phyloP scores from a whole-genome alignment of 2,888 invertebrate species.

The Sminthurinus aureus region DNA sequence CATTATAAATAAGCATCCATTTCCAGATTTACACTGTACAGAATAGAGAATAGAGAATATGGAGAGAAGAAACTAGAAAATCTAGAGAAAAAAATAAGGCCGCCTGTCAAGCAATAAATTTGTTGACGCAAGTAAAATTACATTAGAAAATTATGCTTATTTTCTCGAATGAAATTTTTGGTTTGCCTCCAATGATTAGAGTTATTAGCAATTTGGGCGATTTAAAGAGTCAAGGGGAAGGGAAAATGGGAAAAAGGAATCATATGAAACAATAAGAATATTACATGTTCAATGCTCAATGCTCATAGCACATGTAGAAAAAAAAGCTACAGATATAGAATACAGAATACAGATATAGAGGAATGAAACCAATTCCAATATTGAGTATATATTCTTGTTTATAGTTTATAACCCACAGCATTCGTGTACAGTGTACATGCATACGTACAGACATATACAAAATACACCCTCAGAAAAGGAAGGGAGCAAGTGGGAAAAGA shows the following conservation, averaged over 20 bases:
- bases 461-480: no score
- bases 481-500: neutral
- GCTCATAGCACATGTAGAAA: neutral
- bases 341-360: neutral
- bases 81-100: conserved; percentile 33
- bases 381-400: no score
- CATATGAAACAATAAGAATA: conserved; percentile 13
- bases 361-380: neutral
- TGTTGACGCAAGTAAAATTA: conserved; percentile 58
- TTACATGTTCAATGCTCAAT: conserved; percentile 3
- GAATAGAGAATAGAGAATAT: neutral
- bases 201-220: conserved; percentile 60
- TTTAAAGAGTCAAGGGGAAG: conserved; percentile 52
- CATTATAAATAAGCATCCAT: neutral
- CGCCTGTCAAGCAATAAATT: conserved; percentile 59
- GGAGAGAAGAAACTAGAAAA: neutral
- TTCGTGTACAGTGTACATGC: no score
- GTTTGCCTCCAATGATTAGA: conserved; percentile 57
- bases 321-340: neutral
- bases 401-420: neutral
- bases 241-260: neutral
- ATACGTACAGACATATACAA: no score
- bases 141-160: conserved; percentile 53
- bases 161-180: conserved; percentile 45
- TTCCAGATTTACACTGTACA: neutral